phyloP scores from a whole-genome alignment of 2,888 invertebrate genomes.

The Spicauda simplicius region DNA sequence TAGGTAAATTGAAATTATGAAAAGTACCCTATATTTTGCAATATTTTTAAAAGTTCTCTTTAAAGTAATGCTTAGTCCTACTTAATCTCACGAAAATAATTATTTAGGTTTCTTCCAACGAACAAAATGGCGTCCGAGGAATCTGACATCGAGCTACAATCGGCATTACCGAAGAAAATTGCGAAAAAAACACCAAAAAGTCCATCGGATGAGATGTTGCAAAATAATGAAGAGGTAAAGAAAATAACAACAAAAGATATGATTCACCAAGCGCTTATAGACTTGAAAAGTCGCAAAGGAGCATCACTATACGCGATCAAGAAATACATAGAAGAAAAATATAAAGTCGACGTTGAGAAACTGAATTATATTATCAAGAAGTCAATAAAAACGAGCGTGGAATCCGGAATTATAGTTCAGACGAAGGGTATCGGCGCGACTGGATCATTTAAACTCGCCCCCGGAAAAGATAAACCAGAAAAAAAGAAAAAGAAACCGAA shows the following conservation, averaged over 20 bases:
- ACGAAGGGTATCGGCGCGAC: constrained; percentile 67
- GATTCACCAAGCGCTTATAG: constrained; percentile 62
- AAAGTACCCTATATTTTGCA: not conserved
- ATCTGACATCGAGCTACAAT: constrained; percentile 48
- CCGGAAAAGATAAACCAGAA: constrained; percentile 49
- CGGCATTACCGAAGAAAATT: constrained; percentile 48
- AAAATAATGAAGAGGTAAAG: constrained; percentile 49
- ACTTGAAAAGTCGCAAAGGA: constrained; percentile 65
- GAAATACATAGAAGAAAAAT: constrained; percentile 63
- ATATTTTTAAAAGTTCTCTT: constrained; percentile 2
- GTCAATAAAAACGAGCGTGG: constrained; percentile 60
- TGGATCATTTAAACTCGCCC: constrained; percentile 68
- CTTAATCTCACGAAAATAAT: constrained; percentile 1
- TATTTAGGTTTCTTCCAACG: constrained; percentile 18
- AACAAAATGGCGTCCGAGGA: constrained; percentile 41
- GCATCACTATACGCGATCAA: constrained; percentile 72
- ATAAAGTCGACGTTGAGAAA: constrained; percentile 60
- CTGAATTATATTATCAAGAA: constrained; percentile 66
- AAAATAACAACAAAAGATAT: constrained; percentile 65
- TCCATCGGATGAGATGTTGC: constrained; percentile 39
- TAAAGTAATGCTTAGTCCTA: not conserved
- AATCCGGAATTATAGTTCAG: constrained; percentile 64
- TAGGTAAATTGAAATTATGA: too few species aligned
- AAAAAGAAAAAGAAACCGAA: constrained; percentile 46
- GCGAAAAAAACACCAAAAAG: constrained; percentile 44